A percentile compares a stretch with the other conserved stretches of the same genome.
Conservation (phyloP, 2,113 vertebrate species). For the Cebidichthys violaceus region DNA sequence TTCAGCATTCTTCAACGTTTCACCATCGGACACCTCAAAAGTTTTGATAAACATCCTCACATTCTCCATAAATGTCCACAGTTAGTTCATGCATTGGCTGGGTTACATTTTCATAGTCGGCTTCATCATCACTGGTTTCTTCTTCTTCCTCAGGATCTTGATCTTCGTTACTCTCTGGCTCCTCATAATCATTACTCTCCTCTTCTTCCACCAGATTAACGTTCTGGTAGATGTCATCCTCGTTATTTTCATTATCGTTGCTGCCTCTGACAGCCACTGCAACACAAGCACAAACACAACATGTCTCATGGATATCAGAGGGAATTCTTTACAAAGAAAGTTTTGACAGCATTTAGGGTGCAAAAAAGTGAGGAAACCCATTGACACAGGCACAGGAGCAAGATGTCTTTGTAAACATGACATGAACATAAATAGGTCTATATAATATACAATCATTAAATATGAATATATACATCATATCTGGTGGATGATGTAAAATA, state of each 20-base stretch:
- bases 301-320: background rate
- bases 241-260: background rate
- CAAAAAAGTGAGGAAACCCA: no score
- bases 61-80: background rate
- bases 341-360: no score
- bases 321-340: no score
- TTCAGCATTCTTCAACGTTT: no score
- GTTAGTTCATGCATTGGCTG: background rate
- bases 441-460: no score
- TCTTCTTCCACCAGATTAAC: background rate
- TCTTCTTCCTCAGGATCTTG: background rate
- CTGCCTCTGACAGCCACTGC: constrained; percentile 15
- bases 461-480: no score
- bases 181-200: background rate
- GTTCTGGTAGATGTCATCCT: constrained; percentile 2
- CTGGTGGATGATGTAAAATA: no score
- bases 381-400: no score
- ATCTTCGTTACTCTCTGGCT: background rate
- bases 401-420: no score
- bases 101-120: background rate
- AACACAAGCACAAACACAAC: constrained; percentile 23
- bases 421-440: no score
- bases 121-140: background rate
- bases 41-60: background rate
- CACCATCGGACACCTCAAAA: background rate